Evolutionary conservation across 2,888 invertebrate species (phyloP).

Genomic region (Zeuzera pyrina): DNA sequence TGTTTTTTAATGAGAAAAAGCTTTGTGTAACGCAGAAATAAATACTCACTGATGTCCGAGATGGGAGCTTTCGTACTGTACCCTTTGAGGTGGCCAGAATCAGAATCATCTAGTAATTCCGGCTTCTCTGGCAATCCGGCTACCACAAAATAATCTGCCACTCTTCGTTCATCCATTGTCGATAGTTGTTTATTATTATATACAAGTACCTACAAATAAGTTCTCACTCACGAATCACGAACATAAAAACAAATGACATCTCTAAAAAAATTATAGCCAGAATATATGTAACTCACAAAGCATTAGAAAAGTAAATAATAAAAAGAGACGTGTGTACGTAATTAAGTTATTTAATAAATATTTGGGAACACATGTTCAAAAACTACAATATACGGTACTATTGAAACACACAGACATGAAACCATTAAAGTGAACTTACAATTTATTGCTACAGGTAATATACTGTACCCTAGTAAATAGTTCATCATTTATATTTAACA

Average conservation of each 20-base stretch:
- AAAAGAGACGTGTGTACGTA: no score
- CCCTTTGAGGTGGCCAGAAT: constrained; percentile 86
- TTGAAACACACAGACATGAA: constrained; percentile 31
- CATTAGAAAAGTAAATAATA: no score
- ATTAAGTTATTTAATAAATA: background rate
- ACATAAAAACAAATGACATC: constrained; percentile 16
- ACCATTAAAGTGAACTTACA: constrained; percentile 48
- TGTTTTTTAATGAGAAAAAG: no score
- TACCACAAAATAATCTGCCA: constrained; percentile 98
- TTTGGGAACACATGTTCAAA: background rate
- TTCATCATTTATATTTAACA: constrained; percentile 5
- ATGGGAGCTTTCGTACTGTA: constrained; percentile 92
- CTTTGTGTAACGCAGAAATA: no score
- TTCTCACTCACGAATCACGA: constrained; percentile 17
- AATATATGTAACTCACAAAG: no score
- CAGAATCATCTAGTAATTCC: constrained; percentile 84
- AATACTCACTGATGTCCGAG: constrained; percentile 86
- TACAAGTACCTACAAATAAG: background rate
- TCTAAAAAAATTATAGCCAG: no score
- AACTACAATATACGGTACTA: background rate
- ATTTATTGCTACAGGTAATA: constrained; percentile 30
- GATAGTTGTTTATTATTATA: background rate
- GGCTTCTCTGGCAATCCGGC: constrained; percentile 92
- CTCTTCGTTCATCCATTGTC: constrained; percentile 86
- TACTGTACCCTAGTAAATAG: constrained; percentile 19